phyloP scores from a whole-genome alignment of 1,140 invertebrate species.

The Laupala kohalensis region DNA sequence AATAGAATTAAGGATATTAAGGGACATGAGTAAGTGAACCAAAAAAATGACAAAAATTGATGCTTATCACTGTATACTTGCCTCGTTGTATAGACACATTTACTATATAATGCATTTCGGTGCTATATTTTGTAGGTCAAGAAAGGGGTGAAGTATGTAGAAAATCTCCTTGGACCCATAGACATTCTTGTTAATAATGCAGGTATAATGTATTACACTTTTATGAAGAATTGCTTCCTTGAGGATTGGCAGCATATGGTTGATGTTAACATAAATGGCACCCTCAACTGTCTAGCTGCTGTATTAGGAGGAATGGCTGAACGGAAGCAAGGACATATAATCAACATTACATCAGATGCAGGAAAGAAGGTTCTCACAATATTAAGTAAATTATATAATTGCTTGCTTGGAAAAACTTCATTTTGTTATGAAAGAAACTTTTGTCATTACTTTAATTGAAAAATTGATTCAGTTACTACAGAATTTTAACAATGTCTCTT shows the following conservation, averaged over 20 bases:
- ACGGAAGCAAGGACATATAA: slow-evolving; percentile 18
- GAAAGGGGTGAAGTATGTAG: slow-evolving; percentile 14
- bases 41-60: too few relatives aligned
- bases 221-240: slow-evolving; percentile 18
- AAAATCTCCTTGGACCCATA: slow-evolving; percentile 17
- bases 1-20: too few relatives aligned
- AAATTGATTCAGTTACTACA: neutral
- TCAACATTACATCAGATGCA: slow-evolving; percentile 22
- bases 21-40: too few relatives aligned
- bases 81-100: neutral
- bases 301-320: slow-evolving; percentile 18
- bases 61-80: too few relatives aligned
- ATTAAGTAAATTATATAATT: neutral
- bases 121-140: slow-evolving; percentile 12
- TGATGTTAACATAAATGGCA: slow-evolving; percentile 19
- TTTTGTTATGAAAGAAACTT: neutral
- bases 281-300: slow-evolving; percentile 19
- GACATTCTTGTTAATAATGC: slow-evolving; percentile 22
- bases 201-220: slow-evolving; percentile 21
- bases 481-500: neutral
- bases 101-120: neutral
- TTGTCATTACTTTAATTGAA: neutral
- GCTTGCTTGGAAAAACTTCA: neutral
- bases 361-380: slow-evolving; percentile 17
- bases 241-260: slow-evolving; percentile 21